These are phyloP conservation scores for Chondrosia reniformis DNA, from an alignment of 37 sponge, comb jelly and placozoan species.

Conservation along the genomic window DNA sequence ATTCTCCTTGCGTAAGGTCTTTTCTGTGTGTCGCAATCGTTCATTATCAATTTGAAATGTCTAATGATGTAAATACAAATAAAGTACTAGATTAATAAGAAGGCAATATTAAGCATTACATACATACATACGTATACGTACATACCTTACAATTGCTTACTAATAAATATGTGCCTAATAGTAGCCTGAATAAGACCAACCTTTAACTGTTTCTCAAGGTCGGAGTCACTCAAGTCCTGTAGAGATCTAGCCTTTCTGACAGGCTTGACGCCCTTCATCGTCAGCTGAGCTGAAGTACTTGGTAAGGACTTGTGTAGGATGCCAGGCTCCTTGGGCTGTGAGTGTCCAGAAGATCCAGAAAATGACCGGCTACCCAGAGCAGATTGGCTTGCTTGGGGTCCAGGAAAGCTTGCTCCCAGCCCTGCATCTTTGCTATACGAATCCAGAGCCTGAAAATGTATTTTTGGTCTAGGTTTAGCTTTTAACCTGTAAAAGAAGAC, in stretches of 20 bases:
- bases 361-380: not conserved
- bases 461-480: too few relatives aligned
- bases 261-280: not conserved
- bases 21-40: constrained; percentile 57
- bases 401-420: too few relatives aligned
- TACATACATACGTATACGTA: constrained; percentile 24
- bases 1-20: constrained; percentile 65
- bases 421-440: too few relatives aligned
- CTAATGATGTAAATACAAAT: constrained; percentile 8
- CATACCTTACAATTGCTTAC: not conserved
- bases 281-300: constrained; percentile 6
- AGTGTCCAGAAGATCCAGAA: constrained; percentile 38
- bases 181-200: constrained; percentile 25
- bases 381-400: too few relatives aligned
- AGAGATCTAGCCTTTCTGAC: constrained; percentile 62
- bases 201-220: constrained; percentile 56
- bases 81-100: not conserved
- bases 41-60: constrained; percentile 43
- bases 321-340: constrained; percentile 20
- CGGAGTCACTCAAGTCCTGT: constrained; percentile 34
- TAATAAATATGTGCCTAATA: not conserved
- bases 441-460: too few relatives aligned
- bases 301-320: not conserved
- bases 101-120: not conserved
- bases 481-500: too few relatives aligned